Conservation (phyloP, 1,140 invertebrate species). For the Chelonus insularis region DNA sequence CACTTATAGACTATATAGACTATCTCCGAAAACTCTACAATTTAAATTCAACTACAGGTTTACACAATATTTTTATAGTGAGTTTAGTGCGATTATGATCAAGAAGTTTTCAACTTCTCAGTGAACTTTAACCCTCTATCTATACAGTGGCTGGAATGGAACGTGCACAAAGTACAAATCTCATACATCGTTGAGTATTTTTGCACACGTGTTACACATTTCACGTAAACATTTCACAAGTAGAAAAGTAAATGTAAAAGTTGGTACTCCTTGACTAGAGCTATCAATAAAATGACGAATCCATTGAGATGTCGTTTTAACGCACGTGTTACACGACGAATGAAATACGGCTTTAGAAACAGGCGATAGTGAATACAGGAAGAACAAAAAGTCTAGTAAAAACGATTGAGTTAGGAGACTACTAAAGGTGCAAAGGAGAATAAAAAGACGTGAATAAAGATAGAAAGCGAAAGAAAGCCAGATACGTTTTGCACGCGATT, state of each 20-base stretch:
- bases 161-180: slow-evolving; percentile 29
- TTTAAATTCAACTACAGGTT: slow-evolving; percentile 2
- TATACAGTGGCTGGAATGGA: not conserved
- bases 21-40: too few species aligned
- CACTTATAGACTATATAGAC: too few species aligned
- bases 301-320: slow-evolving; percentile 31
- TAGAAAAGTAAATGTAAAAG: slow-evolving; percentile 22
- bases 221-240: slow-evolving; percentile 25
- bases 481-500: slow-evolving; percentile 40
- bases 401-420: slow-evolving; percentile 20
- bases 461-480: slow-evolving; percentile 36
- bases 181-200: slow-evolving; percentile 23
- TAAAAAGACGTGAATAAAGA: slow-evolving; percentile 19
- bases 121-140: not conserved
- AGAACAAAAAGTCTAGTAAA: slow-evolving; percentile 15
- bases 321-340: slow-evolving; percentile 32
- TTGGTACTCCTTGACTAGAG: slow-evolving; percentile 22
- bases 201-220: slow-evolving; percentile 30
- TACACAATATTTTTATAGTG: slow-evolving; percentile 10
- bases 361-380: slow-evolving; percentile 13
- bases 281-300: slow-evolving; percentile 29
- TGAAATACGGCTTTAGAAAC: slow-evolving; percentile 15
- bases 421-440: not conserved
- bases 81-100: slow-evolving; percentile 12
- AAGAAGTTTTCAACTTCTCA: slow-evolving; percentile 5